These are phyloP conservation scores for Monoplex corrugatus DNA, from an alignment of 2,888 invertebrate genomes.

Conservation along the genomic window DNA sequence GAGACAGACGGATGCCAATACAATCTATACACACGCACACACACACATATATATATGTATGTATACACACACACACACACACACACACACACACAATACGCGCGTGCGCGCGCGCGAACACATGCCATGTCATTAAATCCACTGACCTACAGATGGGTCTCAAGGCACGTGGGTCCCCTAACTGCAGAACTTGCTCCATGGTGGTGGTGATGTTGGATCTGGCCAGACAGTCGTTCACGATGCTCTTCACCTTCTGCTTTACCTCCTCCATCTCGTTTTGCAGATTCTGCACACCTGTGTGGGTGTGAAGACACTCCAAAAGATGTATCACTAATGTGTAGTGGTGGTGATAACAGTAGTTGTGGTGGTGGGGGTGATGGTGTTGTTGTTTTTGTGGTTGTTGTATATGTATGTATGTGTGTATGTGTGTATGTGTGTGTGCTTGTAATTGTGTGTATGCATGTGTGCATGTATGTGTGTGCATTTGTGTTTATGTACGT, in stretches of 20 bases:
- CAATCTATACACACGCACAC: too few relatives aligned
- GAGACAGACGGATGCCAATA: too few relatives aligned
- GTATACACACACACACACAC: too few relatives aligned
- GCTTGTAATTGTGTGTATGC: background rate
- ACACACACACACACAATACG: too few relatives aligned
- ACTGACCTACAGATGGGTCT: slow-evolving; percentile 13
- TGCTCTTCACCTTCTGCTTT: background rate
- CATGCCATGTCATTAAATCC: too few relatives aligned
- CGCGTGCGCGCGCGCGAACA: too few relatives aligned
- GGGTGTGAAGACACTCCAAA: too few relatives aligned
- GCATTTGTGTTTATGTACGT: background rate
- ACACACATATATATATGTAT: too few relatives aligned
- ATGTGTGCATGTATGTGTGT: background rate
- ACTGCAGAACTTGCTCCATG: slow-evolving; percentile 9
- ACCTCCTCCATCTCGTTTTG: background rate
- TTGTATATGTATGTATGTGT: background rate
- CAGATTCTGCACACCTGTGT: background rate
- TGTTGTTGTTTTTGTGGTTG: background rate
- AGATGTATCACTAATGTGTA: too few relatives aligned
- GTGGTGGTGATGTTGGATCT: background rate
- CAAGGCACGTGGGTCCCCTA: background rate
- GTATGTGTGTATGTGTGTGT: background rate
- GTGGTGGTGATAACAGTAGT: too few relatives aligned
- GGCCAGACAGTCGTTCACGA: slow-evolving; percentile 18
- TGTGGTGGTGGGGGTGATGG: too few relatives aligned